These are phyloP conservation scores for Willisornis vidua DNA, from an alignment of 2,113 vertebrate species.

Conservation along the genomic window DNA sequence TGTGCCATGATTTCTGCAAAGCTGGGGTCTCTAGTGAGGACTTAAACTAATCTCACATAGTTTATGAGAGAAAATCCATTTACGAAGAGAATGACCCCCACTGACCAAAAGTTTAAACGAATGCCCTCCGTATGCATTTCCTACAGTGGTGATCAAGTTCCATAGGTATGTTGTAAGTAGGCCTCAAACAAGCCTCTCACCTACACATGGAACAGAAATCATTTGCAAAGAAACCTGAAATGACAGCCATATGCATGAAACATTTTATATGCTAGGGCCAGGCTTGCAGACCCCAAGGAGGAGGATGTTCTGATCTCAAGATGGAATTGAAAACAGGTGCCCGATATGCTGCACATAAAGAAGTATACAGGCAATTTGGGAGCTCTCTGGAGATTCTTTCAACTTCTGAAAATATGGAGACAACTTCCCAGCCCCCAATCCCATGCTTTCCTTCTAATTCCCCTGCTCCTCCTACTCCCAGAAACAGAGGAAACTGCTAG, in stretches of 20 bases:
- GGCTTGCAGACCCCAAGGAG: constrained; percentile 36
- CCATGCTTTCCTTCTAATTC: neutral
- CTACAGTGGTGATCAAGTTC: constrained; percentile 73
- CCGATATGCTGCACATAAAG: constrained; percentile 35
- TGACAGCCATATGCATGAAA: constrained; percentile 71
- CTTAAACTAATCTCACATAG: constrained; percentile 73
- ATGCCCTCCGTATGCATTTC: constrained; percentile 57
- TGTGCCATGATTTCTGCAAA: constrained; percentile 62
- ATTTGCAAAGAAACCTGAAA: constrained; percentile 69
- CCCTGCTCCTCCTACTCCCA: neutral
- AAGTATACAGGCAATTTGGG: constrained; percentile 71
- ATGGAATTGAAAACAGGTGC: constrained; percentile 81
- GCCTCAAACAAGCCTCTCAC: constrained; percentile 63
- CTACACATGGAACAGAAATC: constrained; percentile 71
- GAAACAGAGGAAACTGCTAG: constrained; percentile 37
- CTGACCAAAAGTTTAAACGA: constrained; percentile 71
- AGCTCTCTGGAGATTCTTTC: constrained; percentile 72
- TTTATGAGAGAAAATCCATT: constrained; percentile 79
- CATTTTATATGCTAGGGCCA: constrained; percentile 46
- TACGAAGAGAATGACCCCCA: constrained; percentile 70
- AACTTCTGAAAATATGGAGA: constrained; percentile 68
- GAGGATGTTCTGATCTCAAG: constrained; percentile 73
- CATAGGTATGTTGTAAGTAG: constrained; percentile 75
- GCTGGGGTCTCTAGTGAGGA: constrained; percentile 52
- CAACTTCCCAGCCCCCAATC: constrained; percentile 36